Evolutionary conservation across 2,113 vertebrate genomes (phyloP).

Genomic region (Dicaeum eximium): DNA sequence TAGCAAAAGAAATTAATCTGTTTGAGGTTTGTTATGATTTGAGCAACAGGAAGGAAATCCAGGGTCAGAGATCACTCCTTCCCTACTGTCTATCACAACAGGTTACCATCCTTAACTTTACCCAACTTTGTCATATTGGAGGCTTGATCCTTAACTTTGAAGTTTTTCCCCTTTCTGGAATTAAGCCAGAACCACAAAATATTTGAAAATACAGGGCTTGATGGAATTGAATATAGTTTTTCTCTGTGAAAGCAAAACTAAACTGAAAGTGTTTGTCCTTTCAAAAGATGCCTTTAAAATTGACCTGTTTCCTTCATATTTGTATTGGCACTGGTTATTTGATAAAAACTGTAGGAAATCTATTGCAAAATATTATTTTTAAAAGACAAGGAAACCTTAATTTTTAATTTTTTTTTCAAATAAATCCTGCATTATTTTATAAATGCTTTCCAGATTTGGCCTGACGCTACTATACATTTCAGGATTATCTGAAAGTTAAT

Average conservation of each 20-base stretch:
- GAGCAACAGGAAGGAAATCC: constrained; percentile 32
- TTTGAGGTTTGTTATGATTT: not conserved
- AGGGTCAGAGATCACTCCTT: constrained; percentile 3
- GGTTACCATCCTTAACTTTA: not conserved
- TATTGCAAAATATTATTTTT: not conserved
- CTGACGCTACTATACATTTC: not conserved
- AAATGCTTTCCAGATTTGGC: constrained; percentile 37
- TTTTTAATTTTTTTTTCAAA: not conserved
- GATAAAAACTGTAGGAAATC: not conserved
- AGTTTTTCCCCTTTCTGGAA: constrained; percentile 7
- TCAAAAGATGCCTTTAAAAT: not conserved
- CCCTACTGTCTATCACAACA: not conserved
- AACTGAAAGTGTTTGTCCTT: constrained; percentile 13
- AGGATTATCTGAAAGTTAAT: constrained; percentile 15
- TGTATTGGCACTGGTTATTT: not conserved
- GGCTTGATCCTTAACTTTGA: constrained; percentile 22
- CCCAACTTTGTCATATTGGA: not conserved
- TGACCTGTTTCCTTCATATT: not conserved
- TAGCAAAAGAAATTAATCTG: not conserved
- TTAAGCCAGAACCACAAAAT: constrained; percentile 12
- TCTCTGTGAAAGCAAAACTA: constrained; percentile 4
- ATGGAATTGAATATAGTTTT: not conserved
- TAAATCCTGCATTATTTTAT: not conserved
- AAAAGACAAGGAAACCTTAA: not conserved
- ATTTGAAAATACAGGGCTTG: constrained; percentile 27